phyloP scores from a whole-genome alignment of 1,140 invertebrate species.

The Cotesia vestalis region DNA sequence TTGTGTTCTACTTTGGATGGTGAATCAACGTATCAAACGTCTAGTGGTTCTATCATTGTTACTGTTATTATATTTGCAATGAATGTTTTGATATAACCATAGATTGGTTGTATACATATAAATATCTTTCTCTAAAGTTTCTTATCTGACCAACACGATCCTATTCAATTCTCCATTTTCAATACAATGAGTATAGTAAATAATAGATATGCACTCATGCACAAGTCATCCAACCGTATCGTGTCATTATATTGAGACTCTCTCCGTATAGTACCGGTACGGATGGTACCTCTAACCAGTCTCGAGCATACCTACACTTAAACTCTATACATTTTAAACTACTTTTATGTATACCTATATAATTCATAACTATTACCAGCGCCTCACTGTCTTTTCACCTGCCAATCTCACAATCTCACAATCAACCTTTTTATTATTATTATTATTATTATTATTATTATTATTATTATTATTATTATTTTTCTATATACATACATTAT shows the following conservation, averaged over 20 bases:
- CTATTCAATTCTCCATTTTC: slow-evolving; percentile 37
- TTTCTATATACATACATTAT: too few species aligned
- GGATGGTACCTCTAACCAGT: too few species aligned
- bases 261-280: background rate
- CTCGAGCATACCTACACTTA: too few species aligned
- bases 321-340: background rate
- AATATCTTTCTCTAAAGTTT: slow-evolving; percentile 8
- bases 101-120: background rate
- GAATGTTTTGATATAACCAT: slow-evolving; percentile 24
- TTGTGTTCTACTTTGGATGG: slow-evolving; percentile 11
- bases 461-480: too few species aligned
- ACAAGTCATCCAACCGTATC: slow-evolving; percentile 39
- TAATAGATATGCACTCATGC: slow-evolving; percentile 42
- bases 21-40: background rate
- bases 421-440: too few species aligned
- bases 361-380: slow-evolving; percentile 1
- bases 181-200: slow-evolving; percentile 44
- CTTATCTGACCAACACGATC: slow-evolving; percentile 35
- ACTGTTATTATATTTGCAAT: background rate
- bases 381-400: background rate
- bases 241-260: slow-evolving; percentile 39
- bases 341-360: background rate
- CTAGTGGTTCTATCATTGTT: too few species aligned
- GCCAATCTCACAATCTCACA: background rate
- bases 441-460: too few species aligned